Percentiles rank a stretch among this genome's conserved stretches.
These are phyloP conservation scores for Micronycteris hirsuta DNA, from an alignment of 2,113 vertebrate species.

Conservation along the genomic window DNA sequence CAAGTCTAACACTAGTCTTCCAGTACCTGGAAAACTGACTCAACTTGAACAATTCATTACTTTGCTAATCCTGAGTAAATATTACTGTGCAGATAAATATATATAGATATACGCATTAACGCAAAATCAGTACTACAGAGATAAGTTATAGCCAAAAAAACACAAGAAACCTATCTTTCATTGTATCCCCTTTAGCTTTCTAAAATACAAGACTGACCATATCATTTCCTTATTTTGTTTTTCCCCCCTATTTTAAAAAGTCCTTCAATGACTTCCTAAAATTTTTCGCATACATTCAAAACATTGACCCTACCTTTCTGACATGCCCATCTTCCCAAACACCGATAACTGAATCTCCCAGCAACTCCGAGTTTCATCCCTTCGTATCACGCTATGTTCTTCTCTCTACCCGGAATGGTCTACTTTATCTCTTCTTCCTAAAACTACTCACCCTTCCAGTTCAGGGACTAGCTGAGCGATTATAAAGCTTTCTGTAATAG, in stretches of 20 bases:
- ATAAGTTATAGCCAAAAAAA: not conserved
- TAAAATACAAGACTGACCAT: not conserved
- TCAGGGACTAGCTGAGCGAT: not conserved
- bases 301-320: not conserved
- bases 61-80: not conserved
- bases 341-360: not conserved
- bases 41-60: not conserved
- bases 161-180: not conserved
- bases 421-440: not conserved
- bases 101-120: not conserved
- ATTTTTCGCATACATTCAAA: not conserved
- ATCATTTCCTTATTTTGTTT: not conserved
- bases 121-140: not conserved
- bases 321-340: not conserved
- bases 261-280: not conserved
- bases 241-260: not conserved
- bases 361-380: not conserved
- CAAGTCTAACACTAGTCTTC: constrained; percentile 3
- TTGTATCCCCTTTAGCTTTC: not conserved
- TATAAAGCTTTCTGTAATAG: not conserved
- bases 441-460: not conserved
- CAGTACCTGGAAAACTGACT: constrained; percentile 1
- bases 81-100: not conserved
- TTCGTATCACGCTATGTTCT: not conserved
- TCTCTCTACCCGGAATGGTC: not conserved